phyloP scores from a whole-genome alignment of 1,140 invertebrate species.

The Drosophila cardini region DNA sequence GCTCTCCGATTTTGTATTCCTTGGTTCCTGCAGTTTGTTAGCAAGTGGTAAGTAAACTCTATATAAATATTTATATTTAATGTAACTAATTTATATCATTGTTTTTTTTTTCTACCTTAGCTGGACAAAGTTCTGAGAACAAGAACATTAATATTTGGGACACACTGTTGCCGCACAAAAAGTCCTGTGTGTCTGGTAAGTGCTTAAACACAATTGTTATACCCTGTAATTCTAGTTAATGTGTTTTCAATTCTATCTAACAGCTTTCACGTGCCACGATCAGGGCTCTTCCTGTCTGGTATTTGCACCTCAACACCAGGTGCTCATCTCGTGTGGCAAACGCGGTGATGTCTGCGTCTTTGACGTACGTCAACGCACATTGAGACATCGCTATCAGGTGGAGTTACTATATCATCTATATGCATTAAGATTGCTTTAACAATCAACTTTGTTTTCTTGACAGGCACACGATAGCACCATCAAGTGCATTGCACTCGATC shows the following conservation, averaged over 20 bases:
- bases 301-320: conserved; percentile 96
- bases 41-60: conserved; percentile 89
- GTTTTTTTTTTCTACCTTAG: conserved; percentile 85
- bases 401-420: not conserved
- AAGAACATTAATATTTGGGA: conserved; percentile 99
- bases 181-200: conserved; percentile 94
- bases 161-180: conserved; percentile 97
- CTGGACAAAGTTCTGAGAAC: conserved; percentile 97
- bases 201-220: not conserved
- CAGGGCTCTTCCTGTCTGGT: conserved; percentile 94
- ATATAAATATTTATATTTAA: not conserved
- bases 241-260: not conserved
- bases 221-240: not conserved
- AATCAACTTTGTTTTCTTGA: not conserved
- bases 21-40: conserved; percentile 98
- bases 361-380: conserved; percentile 94
- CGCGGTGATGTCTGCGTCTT: conserved; percentile 98
- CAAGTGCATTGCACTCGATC: conserved; percentile 97
- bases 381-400: conserved; percentile 92
- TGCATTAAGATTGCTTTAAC: not conserved
- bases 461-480: conserved; percentile 96
- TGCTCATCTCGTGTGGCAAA: conserved; percentile 97
- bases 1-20: conserved; percentile 98
- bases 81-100: not conserved
- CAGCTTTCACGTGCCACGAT: conserved; percentile 95